Evolutionary conservation across 2,797 vertebrate species (phyloP).

Genomic region (Hapalemur alaotrensis): DNA sequence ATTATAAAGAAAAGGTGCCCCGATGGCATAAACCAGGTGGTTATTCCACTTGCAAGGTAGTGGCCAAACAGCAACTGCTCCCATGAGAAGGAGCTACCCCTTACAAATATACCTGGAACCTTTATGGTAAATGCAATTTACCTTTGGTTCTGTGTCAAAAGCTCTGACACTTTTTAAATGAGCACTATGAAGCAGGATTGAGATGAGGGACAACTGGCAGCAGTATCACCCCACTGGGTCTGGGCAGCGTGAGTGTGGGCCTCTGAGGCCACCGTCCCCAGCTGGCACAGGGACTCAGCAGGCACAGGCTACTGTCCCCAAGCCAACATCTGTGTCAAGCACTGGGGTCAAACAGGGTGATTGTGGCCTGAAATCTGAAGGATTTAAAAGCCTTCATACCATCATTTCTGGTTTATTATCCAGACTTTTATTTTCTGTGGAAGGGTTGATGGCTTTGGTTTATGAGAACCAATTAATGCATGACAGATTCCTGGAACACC

Average conservation of each 20-base stretch:
- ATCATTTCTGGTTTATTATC: slow-evolving; percentile 54
- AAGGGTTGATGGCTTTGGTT: slow-evolving; percentile 62
- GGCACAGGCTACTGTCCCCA: background rate
- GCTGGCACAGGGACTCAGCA: background rate
- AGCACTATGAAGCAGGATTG: background rate
- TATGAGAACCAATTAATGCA: slow-evolving; percentile 50
- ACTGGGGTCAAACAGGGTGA: slow-evolving; percentile 42
- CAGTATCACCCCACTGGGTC: fast-evolving
- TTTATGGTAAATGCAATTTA: background rate
- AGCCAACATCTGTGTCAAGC: background rate
- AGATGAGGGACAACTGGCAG: background rate
- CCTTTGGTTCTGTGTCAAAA: background rate
- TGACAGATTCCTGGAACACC: slow-evolving; percentile 44
- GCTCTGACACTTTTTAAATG: background rate
- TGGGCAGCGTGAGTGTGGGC: fast-evolving
- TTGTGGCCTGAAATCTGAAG: slow-evolving; percentile 58
- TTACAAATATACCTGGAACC: background rate
- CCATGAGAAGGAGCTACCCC: background rate
- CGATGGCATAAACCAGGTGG: background rate
- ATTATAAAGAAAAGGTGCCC: background rate
- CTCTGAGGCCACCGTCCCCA: background rate
- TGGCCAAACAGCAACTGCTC: background rate
- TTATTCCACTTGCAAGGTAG: background rate
- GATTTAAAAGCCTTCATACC: slow-evolving; percentile 48
- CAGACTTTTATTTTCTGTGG: slow-evolving; percentile 43